Base-by-base conservation (phyloP, 2,888 invertebrate genomes). In the Allophyes oxyacanthae region DNA sequence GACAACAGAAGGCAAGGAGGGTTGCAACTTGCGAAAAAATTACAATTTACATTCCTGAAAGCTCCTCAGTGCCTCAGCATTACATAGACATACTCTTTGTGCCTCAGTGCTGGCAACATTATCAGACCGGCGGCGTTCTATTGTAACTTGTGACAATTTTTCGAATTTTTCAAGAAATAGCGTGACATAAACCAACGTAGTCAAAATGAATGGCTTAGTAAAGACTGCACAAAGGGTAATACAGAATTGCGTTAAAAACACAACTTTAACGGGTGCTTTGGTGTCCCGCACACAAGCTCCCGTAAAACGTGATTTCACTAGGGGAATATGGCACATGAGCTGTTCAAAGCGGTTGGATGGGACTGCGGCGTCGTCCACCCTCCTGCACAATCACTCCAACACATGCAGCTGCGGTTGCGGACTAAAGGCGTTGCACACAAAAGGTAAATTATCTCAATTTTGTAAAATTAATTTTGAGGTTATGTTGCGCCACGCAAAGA, bases 301-400 rank as follows among this genome's bases (percentile, higher is more conserved):
- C 13, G 89, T 91, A 44, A 96, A 96, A 86, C 95, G 95, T 77
- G 96, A 96, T 86, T 95, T 96, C 68, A 95, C 96, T 0, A 93
- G 97, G 71, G 95, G 96, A 72, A 90, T 97, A 79, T 97, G 97
- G 97, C 96, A 96, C 95, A 95, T 96, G 96, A 96, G 91, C 80
- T 88, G 89, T 67, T 91, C 92, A 11, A 90, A 89, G 53, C 86
- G 89, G 52, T 63, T 92, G 57, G 89, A 90, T 70, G 89, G 90
- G 28, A 72, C 85, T 28, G 68, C 83, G 8, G 75, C 82, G 0
- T 75, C 87, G 13, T 84, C 92, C 10, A 81, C 86, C 20, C 88
- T 92, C 13, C 88, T 95, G 13, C 92, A 94, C 64, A 95, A 94
- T 60, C 95, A 95, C 72, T 95, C 95, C 77, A 92, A 95, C 69